These are phyloP conservation scores for Apotomis turbidana DNA, from an alignment of 2,888 invertebrate species.

Conservation along the genomic window DNA sequence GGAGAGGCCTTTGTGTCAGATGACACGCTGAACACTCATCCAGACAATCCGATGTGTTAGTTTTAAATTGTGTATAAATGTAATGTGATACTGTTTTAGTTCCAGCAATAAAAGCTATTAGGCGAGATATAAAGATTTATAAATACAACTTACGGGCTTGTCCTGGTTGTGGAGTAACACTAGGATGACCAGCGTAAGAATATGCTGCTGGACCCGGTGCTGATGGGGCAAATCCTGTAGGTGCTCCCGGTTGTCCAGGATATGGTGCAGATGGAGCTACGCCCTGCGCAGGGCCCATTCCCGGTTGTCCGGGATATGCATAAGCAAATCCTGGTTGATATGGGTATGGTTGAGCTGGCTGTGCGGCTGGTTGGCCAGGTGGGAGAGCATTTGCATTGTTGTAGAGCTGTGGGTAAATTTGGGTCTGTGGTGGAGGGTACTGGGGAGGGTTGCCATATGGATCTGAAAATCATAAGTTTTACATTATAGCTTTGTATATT, in stretches of 20 bases:
- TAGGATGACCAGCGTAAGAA: conserved; percentile 48
- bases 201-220: conserved; percentile 43
- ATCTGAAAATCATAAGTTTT: conserved; percentile 55
- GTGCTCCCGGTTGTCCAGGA: conserved; percentile 50
- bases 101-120: not conserved
- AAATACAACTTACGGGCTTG: conserved; percentile 46
- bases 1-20: no score
- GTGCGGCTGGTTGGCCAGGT: conserved; percentile 44
- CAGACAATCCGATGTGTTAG: no score
- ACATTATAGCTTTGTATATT: not conserved
- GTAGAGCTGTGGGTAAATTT: conserved; percentile 68
- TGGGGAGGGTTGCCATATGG: conserved; percentile 65
- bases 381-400: conserved; percentile 63
- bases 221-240: conserved; percentile 48
- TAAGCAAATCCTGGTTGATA: conserved; percentile 43
- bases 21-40: no score
- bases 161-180: conserved; percentile 46
- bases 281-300: conserved; percentile 60
- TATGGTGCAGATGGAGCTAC: conserved; percentile 49
- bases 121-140: not conserved
- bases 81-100: no score
- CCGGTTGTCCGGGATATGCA: conserved; percentile 50
- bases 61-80: no score
- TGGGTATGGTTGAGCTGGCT: conserved; percentile 43
- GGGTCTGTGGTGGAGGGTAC: conserved; percentile 64